Evolutionary conservation across 2,888 invertebrate genomes (phyloP).

Genomic region (Lithophane leautieri): DNA sequence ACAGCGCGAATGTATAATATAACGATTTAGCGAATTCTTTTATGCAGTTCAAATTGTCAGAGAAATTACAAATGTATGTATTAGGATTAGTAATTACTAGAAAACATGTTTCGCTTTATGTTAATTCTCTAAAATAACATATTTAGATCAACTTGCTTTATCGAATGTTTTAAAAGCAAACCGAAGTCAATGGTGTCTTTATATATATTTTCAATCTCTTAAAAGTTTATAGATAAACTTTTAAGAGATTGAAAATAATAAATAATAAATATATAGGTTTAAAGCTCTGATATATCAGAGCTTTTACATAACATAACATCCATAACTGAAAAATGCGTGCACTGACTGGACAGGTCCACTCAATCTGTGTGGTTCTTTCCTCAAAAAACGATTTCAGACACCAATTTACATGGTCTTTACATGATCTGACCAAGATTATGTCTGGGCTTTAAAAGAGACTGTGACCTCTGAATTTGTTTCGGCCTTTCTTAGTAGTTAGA

Average conservation of each 20-base stretch:
- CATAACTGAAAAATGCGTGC: no score
- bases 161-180: neutral
- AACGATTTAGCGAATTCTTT: constrained; percentile 21
- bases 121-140: neutral
- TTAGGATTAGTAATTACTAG: constrained; percentile 15
- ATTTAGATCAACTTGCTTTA: neutral
- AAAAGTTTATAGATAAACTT: neutral
- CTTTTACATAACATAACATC: neutral
- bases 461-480: no score
- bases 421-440: no score
- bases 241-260: no score
- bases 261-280: no score
- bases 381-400: no score
- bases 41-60: neutral
- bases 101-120: neutral
- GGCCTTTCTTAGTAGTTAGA: no score
- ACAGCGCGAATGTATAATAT: constrained; percentile 24
- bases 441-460: no score
- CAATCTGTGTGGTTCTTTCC: no score
- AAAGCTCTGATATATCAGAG: neutral
- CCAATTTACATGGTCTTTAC: no score
- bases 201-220: neutral
- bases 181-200: neutral
- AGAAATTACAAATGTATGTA: neutral
- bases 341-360: no score